Evolutionary conservation across 2,797 vertebrate species (phyloP).

Genomic region (Rhadinocentrus ornatus): DNA sequence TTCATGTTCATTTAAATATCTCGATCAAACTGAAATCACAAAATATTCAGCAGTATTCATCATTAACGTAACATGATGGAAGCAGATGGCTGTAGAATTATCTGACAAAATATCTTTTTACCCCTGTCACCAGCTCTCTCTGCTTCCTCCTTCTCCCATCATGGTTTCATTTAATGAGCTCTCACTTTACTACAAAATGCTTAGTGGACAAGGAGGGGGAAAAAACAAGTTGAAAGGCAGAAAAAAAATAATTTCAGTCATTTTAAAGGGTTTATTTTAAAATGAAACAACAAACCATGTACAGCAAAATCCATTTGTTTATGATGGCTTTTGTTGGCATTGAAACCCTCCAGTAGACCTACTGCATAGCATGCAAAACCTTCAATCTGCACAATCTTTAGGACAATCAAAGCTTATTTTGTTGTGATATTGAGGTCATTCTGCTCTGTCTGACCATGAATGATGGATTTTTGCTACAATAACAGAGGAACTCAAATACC

Average conservation of each 20-base stretch:
- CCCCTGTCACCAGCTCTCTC: slow-evolving; percentile 34
- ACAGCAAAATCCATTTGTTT: not conserved
- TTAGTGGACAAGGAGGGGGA: slow-evolving; percentile 30
- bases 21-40: not conserved
- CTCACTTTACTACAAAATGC: slow-evolving; percentile 42
- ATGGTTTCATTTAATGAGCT: slow-evolving; percentile 64
- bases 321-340: not conserved
- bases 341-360: not conserved
- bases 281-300: not conserved
- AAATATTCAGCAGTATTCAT: not conserved
- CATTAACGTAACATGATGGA: slow-evolving; percentile 30
- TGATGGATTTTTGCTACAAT: no score
- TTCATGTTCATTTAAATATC: slow-evolving; percentile 1
- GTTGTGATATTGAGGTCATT: no score
- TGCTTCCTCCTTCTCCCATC: slow-evolving; percentile 40
- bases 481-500: no score
- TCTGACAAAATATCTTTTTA: slow-evolving; percentile 55
- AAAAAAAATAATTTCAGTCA: slow-evolving; percentile 19
- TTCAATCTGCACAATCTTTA: not conserved
- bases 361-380: not conserved
- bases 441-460: no score
- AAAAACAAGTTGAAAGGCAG: slow-evolving; percentile 31
- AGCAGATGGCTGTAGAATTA: slow-evolving; percentile 45
- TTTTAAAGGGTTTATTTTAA: not conserved
- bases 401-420: not conserved